Conservation (phyloP, 2,888 invertebrate species). For the Melanophora roralis region DNA sequence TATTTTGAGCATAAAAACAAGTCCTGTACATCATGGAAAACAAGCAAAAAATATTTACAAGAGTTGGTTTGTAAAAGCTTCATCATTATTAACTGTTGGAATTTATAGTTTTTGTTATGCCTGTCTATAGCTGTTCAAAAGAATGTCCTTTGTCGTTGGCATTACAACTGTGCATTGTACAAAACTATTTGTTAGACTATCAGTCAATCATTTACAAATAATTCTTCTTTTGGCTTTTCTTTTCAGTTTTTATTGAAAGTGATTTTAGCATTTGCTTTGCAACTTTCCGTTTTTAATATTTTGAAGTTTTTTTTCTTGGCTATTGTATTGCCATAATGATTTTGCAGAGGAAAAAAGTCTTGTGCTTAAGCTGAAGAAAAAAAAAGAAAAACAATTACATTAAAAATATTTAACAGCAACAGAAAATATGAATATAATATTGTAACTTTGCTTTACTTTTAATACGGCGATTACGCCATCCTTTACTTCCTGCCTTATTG, state of each 20-base stretch:
- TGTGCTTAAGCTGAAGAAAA: too few relatives aligned
- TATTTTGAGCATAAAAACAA: constrained; percentile 54
- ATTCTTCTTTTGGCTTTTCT: neutral
- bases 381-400: too few relatives aligned
- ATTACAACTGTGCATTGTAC: neutral
- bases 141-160: neutral
- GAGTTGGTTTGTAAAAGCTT: neutral
- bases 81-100: constrained; percentile 40
- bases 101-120: neutral
- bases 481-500: neutral
- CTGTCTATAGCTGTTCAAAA: neutral
- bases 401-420: constrained; percentile 4
- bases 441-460: neutral
- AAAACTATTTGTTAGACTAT: constrained; percentile 34
- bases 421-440: neutral
- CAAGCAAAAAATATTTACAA: neutral
- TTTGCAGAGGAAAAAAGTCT: neutral
- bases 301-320: neutral
- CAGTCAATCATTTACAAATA: constrained; percentile 21
- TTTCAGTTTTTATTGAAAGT: constrained; percentile 12
- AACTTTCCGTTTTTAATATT: constrained; percentile 15
- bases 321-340: neutral
- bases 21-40: neutral
- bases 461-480: neutral
- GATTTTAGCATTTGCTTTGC: constrained; percentile 49